These are phyloP conservation scores for Euzetes globulus DNA, from an alignment of 2,888 invertebrate genomes.

Conservation along the genomic window DNA sequence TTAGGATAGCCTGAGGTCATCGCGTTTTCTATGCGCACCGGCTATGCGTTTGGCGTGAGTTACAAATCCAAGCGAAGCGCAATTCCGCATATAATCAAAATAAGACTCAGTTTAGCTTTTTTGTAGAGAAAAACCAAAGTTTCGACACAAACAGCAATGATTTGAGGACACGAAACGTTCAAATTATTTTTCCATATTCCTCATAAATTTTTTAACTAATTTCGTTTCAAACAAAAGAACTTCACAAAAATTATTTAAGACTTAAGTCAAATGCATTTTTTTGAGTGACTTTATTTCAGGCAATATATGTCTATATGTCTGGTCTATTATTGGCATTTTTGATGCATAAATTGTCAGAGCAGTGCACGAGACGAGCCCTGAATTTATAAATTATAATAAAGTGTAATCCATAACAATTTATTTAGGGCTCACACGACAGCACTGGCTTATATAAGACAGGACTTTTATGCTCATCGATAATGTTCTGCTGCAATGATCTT, in stretches of 20 bases:
- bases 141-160: neutral
- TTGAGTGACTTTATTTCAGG: no score
- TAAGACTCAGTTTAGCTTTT: neutral
- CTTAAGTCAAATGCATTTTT: no score
- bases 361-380: neutral
- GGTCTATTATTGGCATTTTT: neutral
- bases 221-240: neutral
- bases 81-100: constrained; percentile 8
- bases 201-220: neutral
- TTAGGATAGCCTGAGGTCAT: constrained; percentile 5
- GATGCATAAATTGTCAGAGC: constrained; percentile 4
- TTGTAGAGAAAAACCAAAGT: no score
- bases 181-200: constrained; percentile 3
- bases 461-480: neutral
- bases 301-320: neutral
- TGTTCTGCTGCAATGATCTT: neutral
- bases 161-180: neutral
- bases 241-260: neutral
- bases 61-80: neutral
- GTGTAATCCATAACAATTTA: constrained; percentile 4
- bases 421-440: neutral
- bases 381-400: neutral
- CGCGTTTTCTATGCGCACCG: neutral
- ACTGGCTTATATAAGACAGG: neutral
- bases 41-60: neutral